A percentile compares a stretch with the other conserved stretches of the same genome.
These are phyloP conservation scores for Phrynocephalus vlangalii DNA, from an alignment of 2,797 vertebrate species.

Conservation along the genomic window DNA sequence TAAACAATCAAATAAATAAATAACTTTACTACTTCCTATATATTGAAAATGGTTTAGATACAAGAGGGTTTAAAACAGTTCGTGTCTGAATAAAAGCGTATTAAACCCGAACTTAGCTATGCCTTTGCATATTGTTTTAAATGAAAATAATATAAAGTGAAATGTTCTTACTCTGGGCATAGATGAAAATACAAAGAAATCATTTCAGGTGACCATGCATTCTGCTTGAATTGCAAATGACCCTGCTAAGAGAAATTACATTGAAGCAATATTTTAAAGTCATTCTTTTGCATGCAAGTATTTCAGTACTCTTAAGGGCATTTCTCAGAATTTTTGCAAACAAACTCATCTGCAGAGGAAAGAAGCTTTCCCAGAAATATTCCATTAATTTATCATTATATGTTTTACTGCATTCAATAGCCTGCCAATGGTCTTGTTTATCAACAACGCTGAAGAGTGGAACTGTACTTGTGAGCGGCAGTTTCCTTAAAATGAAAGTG, in stretches of 20 bases:
- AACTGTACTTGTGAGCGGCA: conserved; percentile 17
- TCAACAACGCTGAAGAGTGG: conserved; percentile 19
- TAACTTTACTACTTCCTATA: conserved; percentile 37
- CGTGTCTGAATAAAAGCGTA: conserved; percentile 40
- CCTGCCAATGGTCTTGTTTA: background rate
- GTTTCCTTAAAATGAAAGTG: conserved; percentile 19
- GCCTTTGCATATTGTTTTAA: conserved; percentile 53
- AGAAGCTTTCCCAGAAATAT: background rate
- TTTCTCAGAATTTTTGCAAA: conserved; percentile 60
- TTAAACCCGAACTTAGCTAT: conserved; percentile 43
- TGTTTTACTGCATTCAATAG: conserved; percentile 39
- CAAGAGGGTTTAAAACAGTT: conserved; percentile 47
- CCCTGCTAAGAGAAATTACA: conserved; percentile 62
- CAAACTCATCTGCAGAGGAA: conserved; percentile 39
- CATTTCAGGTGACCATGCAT: conserved; percentile 67
- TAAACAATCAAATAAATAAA: conserved; percentile 21
- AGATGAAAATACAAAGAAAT: conserved; percentile 63
- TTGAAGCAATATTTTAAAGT: conserved; percentile 52
- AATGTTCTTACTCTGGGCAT: conserved; percentile 63
- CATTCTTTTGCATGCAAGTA: conserved; percentile 27
- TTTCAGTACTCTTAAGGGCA: conserved; percentile 15
- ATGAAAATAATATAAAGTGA: conserved; percentile 65
- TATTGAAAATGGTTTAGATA: conserved; percentile 43
- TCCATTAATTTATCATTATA: conserved; percentile 48
- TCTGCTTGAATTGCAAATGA: conserved; percentile 71